Evolutionary conservation across 2,888 invertebrate species (phyloP), one percentile per base, ranked within the genome.

Genomic region (Amphipoea lucens): DNA sequence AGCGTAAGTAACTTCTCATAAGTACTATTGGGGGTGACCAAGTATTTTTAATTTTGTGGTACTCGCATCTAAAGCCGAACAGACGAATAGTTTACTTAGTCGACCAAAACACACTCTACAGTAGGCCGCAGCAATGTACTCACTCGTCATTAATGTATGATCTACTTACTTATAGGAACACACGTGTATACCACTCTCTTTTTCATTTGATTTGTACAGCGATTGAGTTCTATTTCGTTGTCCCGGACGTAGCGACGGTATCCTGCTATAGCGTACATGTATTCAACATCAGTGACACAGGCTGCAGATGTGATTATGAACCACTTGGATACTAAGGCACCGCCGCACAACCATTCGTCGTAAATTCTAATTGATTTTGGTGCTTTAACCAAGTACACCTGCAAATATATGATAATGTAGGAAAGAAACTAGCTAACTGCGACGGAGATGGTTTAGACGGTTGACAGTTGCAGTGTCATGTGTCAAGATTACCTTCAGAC

Each of bases 271-370:
- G 88, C 94, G 74, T 93, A 94, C 81, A 92, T 74, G 54, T 78
- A 84, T 48, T 90, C 80, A 0, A 92, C 91, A 23, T 93, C 93
- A 75, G 91, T 87, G 0, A 93, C 88, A 51, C 93, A 93, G 0
- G 93, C 92, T 0, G 93, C 93, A 6, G 93, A 91, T 0, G 93
- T 92, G 17, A 93, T 42, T 1, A 93, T 88, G 67, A 81, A 90
- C 4, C 57, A n/a, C 0, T 75, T 17, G 2, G 81, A 85, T 5
- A 92, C 90, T 29, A 93, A 78, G 0, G 93, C 89, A 0, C 93
- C 93, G 0, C 93, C 93, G n/a, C 93, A 93, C 0, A 91, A 54
- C 93, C 93, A 93, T 0, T 84, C 87, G n/a, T 90, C 88, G 76
- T 93, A 92, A 4, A 62, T 40, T 45, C 71, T 86, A 0, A 57